These are phyloP conservation scores for Pyxicephalus adspersus DNA, from an alignment of 2,113 vertebrate genomes.

Conservation along the genomic window DNA sequence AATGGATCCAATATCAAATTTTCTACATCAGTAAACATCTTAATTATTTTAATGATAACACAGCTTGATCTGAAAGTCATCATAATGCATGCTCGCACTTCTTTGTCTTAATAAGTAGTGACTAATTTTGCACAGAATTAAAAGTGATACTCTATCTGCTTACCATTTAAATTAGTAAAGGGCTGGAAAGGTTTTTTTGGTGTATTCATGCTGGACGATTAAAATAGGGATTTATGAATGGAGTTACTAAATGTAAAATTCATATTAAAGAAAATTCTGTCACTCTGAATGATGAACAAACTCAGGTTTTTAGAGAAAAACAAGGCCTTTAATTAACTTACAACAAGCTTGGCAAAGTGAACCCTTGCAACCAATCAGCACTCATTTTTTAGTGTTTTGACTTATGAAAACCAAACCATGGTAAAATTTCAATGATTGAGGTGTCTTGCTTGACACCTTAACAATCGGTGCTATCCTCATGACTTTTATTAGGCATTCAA, in stretches of 20 bases:
- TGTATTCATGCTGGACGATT: constrained; percentile 54
- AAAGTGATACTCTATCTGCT: constrained; percentile 69
- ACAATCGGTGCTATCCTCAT: no score
- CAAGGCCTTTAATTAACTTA: no score
- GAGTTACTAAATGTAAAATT: background rate
- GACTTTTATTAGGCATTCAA: no score
- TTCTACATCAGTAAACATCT: constrained; percentile 68
- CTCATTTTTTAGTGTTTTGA: no score
- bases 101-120: constrained; percentile 68
- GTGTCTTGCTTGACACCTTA: no score
- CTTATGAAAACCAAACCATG: no score
- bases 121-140: constrained; percentile 68
- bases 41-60: constrained; percentile 71
- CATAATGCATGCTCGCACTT: constrained; percentile 58
- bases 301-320: no score
- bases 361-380: no score
- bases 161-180: constrained; percentile 62
- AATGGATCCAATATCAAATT: constrained; percentile 65
- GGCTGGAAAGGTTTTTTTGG: constrained; percentile 52
- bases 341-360: no score
- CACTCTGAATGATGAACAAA: background rate
- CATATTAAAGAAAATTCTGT: background rate
- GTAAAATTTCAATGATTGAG: no score
- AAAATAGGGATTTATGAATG: constrained; percentile 47
- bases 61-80: constrained; percentile 64